phyloP scores from a whole-genome alignment of 1,140 invertebrate species.

The Rhizoglyphus robini region DNA sequence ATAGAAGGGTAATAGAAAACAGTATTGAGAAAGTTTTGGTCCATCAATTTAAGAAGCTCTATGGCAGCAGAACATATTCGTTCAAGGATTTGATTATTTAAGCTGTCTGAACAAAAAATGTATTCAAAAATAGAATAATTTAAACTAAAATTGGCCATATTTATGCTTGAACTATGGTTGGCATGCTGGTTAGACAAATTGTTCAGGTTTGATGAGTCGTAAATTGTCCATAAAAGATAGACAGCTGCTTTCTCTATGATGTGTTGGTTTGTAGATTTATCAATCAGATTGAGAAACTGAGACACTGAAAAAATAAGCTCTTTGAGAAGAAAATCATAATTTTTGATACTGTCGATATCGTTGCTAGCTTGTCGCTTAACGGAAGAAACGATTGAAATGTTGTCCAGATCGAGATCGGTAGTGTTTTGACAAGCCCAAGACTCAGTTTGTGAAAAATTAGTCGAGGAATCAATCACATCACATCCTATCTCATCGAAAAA shows the following conservation, averaged over 20 bases:
- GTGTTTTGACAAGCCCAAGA: not conserved
- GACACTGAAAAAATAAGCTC: not conserved
- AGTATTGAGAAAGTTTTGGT: not conserved
- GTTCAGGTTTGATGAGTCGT: not conserved
- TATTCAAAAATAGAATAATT: not conserved
- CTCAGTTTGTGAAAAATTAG: not conserved
- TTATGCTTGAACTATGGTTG: not conserved
- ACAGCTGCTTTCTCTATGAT: conserved; percentile 3
- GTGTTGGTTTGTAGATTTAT: not conserved
- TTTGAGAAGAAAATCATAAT: not conserved
- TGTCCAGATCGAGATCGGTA: not conserved
- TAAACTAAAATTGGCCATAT: not conserved
- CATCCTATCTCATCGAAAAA: not conserved
- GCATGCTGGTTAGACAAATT: not conserved
- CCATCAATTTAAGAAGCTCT: not conserved
- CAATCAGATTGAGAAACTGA: not conserved
- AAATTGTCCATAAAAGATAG: conserved; percentile 3
- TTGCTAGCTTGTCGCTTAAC: not conserved
- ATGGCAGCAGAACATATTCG: not conserved
- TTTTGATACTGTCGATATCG: not conserved
- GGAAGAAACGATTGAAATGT: not conserved
- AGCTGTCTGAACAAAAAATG: not conserved
- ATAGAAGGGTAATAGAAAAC: conserved; percentile 2
- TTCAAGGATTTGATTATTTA: not conserved
- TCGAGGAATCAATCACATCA: not conserved